Evolutionary conservation across 2,113 vertebrate genomes (phyloP).

Genomic region (Rhegmatorhina hoffmannsi): DNA sequence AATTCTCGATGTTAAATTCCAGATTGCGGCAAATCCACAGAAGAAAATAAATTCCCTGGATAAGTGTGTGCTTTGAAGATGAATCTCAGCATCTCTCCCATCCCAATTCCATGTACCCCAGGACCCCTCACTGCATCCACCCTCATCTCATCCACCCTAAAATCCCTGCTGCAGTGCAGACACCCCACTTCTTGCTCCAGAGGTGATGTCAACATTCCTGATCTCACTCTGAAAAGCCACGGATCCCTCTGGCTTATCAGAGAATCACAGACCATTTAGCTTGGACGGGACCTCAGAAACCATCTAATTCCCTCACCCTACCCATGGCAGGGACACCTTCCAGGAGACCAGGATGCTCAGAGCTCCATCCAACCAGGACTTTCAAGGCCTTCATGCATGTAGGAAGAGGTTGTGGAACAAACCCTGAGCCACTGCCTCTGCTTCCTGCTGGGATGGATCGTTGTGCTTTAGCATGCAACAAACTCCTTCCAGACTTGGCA

Average conservation of each 20-base stretch:
- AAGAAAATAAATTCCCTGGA: not conserved
- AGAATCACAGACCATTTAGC: not conserved
- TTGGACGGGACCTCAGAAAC: not conserved
- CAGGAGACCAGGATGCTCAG: not conserved
- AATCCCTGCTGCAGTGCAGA: fast-evolving
- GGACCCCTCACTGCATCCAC: not conserved
- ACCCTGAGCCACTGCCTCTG: not conserved
- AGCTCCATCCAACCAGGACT: not conserved
- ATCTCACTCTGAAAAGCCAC: not conserved
- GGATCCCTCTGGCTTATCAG: not conserved
- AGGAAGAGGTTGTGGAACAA: not conserved
- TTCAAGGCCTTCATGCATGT: fast-evolving
- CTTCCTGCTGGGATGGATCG: not conserved
- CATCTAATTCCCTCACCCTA: not conserved
- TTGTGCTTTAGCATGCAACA: not conserved
- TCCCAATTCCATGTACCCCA: fast-evolving
- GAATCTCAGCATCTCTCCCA: not conserved
- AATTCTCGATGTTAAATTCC: not conserved
- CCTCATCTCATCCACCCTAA: not conserved
- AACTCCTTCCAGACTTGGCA: not conserved
- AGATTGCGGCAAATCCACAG: not conserved
- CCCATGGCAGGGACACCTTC: not conserved
- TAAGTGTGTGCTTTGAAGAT: fast-evolving
- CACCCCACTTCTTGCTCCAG: not conserved
- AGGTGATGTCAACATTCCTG: fast-evolving